phyloP scores from a whole-genome alignment of 37 sponge, comb jelly and placozoan species.

The Spongilla lacustris region DNA sequence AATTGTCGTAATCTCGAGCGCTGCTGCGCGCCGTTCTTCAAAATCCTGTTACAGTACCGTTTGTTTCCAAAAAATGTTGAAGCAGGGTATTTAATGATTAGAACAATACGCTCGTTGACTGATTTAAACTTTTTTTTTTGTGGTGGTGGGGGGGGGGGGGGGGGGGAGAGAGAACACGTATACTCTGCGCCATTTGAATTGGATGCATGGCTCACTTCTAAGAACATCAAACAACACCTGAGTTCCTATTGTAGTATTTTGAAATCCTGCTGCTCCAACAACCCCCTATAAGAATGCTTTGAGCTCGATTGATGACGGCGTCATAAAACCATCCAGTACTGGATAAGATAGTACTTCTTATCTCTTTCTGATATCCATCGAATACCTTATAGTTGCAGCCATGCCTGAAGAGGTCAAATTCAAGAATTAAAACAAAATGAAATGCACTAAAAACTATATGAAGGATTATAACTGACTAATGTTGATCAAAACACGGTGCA shows the following conservation, averaged over 20 bases:
- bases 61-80: no score
- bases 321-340: background rate
- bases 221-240: background rate
- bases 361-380: background rate
- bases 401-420: background rate
- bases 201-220: background rate
- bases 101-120: no score
- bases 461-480: no score
- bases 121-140: no score
- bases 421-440: background rate
- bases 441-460: background rate
- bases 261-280: background rate
- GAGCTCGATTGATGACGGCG: background rate
- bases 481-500: no score
- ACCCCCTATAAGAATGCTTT: background rate
- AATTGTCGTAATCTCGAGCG: no score
- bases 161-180: no score
- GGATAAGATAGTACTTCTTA: background rate
- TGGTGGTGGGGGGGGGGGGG: no score
- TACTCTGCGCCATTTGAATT: slow-evolving; percentile 15
- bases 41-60: no score
- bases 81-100: no score
- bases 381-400: background rate
- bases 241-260: background rate
- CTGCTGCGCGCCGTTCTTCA: no score